phyloP scores from a whole-genome alignment of 1,140 invertebrate genomes.

The Apocrypta bakeri region DNA sequence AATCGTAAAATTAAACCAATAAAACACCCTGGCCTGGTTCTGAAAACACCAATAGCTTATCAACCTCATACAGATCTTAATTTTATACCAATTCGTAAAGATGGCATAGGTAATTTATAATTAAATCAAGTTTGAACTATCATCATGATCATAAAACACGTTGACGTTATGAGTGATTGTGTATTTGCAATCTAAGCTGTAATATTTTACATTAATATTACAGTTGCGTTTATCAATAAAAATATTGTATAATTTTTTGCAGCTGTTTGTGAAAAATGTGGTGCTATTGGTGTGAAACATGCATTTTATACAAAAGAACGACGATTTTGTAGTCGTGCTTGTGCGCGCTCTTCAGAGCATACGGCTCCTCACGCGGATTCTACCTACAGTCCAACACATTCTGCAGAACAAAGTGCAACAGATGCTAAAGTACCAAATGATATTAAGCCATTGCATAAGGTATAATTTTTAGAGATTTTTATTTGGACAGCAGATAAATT shows the following conservation, averaged over 20 bases:
- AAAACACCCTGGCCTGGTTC: slow-evolving; percentile 83
- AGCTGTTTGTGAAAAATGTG: slow-evolving; percentile 93
- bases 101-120: slow-evolving; percentile 83
- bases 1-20: slow-evolving; percentile 84
- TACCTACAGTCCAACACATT: slow-evolving; percentile 70
- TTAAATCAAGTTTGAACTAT: neutral
- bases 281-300: slow-evolving; percentile 91
- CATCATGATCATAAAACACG: neutral
- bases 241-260: slow-evolving; percentile 57
- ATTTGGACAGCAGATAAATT: neutral
- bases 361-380: slow-evolving; percentile 67
- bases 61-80: slow-evolving; percentile 85
- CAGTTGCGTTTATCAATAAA: neutral
- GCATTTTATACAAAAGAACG: slow-evolving; percentile 92
- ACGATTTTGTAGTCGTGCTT: slow-evolving; percentile 85
- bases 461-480: slow-evolving; percentile 1
- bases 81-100: slow-evolving; percentile 86
- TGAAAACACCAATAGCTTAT: slow-evolving; percentile 87
- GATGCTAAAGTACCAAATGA: slow-evolving; percentile 44
- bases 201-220: no score
- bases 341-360: slow-evolving; percentile 77
- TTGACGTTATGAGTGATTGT: neutral
- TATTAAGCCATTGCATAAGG: slow-evolving; percentile 30
- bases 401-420: slow-evolving; percentile 59
- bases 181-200: neutral